Conservation (phyloP, 2,888 invertebrate species). For the Cryptus viduatorius region DNA sequence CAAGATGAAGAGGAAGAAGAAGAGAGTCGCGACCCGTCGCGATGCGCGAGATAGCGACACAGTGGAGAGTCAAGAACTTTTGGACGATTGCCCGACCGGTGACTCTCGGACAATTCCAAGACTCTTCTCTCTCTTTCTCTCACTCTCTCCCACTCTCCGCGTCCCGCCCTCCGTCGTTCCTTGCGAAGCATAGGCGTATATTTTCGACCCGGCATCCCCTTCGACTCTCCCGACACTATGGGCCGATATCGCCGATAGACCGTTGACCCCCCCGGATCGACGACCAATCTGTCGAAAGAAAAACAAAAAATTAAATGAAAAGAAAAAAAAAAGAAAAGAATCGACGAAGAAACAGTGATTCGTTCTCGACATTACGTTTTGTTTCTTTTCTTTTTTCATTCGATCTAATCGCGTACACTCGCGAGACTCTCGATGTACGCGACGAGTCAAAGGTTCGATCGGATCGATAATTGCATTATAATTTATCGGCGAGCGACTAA, state of each 20-base stretch:
- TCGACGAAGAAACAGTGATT: slow-evolving; percentile 1
- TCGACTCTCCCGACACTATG: slow-evolving; percentile 49
- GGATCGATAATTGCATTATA: slow-evolving; percentile 6
- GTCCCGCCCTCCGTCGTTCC: slow-evolving; percentile 37
- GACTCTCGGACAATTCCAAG: slow-evolving; percentile 83
- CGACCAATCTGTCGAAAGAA: slow-evolving; percentile 43
- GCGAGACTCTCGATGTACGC: too few relatives aligned
- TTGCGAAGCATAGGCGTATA: slow-evolving; percentile 74
- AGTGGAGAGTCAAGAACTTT: slow-evolving; percentile 68
- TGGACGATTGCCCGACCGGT: slow-evolving; percentile 83
- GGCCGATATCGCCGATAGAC: slow-evolving; percentile 65
- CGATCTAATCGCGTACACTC: too few relatives aligned
- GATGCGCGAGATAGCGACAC: slow-evolving; percentile 52
- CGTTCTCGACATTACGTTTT: neutral
- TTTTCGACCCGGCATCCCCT: slow-evolving; percentile 81
- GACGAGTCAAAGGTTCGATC: neutral
- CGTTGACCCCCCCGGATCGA: slow-evolving; percentile 65
- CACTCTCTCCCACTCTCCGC: neutral
- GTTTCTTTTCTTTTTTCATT: neutral
- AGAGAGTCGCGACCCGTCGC: slow-evolving; percentile 39
- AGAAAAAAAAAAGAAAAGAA: slow-evolving; percentile 12
- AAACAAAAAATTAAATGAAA: slow-evolving; percentile 7
- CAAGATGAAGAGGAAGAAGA: neutral
- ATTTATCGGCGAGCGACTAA: slow-evolving; percentile 27
- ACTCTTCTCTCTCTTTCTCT: slow-evolving; percentile 72